These are phyloP conservation scores for Meta bourneti DNA, from an alignment of 2,888 invertebrate species.

Conservation along the genomic window DNA sequence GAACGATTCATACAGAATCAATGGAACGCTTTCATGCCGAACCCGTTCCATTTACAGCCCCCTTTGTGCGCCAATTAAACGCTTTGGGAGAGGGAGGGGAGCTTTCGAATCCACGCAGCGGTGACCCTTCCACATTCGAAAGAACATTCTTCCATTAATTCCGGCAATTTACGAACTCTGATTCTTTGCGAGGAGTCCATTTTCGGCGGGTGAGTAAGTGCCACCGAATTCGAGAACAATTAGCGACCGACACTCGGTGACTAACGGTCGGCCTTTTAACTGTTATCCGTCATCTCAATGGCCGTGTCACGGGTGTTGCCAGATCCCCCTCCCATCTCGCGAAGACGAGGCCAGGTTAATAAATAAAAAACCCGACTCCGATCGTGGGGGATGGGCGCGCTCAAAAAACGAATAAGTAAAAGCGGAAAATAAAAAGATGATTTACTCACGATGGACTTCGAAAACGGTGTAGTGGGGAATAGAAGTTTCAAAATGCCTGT, in stretches of 20 bases:
- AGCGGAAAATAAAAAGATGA: slow-evolving; percentile 47
- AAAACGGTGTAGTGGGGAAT: slow-evolving; percentile 24
- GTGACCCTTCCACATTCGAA: slow-evolving; percentile 6
- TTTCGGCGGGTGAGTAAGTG: slow-evolving; percentile 55
- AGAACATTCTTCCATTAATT: slow-evolving; percentile 46
- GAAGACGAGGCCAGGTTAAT: slow-evolving; percentile 64
- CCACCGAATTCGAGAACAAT: slow-evolving; percentile 68
- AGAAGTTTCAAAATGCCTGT: slow-evolving; percentile 61
- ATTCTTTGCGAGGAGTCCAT: slow-evolving; percentile 25
- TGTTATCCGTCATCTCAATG: slow-evolving; percentile 48
- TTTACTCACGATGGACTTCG: slow-evolving; percentile 33
- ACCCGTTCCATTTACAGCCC: slow-evolving; percentile 29
- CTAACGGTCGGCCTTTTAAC: slow-evolving; percentile 66
- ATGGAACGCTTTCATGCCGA: slow-evolving; percentile 4
- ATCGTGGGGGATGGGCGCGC: neutral
- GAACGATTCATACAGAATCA: neutral
- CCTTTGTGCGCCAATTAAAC: slow-evolving; percentile 58
- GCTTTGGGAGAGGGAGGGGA: neutral
- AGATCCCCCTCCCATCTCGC: neutral
- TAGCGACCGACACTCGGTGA: slow-evolving; percentile 67
- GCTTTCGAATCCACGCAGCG: slow-evolving; percentile 4
- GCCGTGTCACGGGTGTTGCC: slow-evolving; percentile 36
- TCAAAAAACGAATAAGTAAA: neutral
- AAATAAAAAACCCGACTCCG: neutral
- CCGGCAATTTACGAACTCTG: slow-evolving; percentile 45